These are phyloP conservation scores for Leptothorax acervorum DNA, from an alignment of 2,888 invertebrate genomes.

Conservation along the genomic window DNA sequence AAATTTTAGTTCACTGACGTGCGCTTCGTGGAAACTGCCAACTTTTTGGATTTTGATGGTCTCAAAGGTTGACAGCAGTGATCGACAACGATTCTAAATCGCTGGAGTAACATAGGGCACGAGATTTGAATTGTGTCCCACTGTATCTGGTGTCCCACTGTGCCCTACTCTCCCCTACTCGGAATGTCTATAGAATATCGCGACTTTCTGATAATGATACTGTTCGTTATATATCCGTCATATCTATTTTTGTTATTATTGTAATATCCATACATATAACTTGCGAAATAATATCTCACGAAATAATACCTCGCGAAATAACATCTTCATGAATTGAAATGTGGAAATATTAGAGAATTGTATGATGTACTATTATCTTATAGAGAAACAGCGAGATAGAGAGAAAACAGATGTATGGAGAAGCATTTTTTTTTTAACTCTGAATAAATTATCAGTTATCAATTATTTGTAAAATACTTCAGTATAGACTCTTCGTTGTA, in stretches of 20 bases:
- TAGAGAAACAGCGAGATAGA: background rate
- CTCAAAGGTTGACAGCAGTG: no score
- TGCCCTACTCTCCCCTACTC: background rate
- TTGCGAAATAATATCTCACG: background rate
- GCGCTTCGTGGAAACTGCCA: no score
- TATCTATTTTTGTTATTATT: conserved; percentile 9
- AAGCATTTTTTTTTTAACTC: background rate
- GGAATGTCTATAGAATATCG: background rate
- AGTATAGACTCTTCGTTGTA: background rate
- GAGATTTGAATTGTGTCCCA: no score
- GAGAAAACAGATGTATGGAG: background rate
- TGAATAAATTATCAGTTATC: background rate
- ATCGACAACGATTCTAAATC: no score
- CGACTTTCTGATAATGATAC: background rate
- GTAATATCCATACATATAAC: background rate
- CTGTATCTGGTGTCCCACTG: no score
- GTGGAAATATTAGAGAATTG: background rate
- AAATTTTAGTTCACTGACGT: no score
- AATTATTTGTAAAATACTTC: background rate
- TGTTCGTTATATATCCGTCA: background rate
- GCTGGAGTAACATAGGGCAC: no score
- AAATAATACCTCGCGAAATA: background rate
- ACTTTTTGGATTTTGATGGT: no score
- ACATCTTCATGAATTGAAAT: background rate
- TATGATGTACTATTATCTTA: background rate